phyloP scores from a whole-genome alignment of 2,113 vertebrate genomes.

The Callionymus lyra region DNA sequence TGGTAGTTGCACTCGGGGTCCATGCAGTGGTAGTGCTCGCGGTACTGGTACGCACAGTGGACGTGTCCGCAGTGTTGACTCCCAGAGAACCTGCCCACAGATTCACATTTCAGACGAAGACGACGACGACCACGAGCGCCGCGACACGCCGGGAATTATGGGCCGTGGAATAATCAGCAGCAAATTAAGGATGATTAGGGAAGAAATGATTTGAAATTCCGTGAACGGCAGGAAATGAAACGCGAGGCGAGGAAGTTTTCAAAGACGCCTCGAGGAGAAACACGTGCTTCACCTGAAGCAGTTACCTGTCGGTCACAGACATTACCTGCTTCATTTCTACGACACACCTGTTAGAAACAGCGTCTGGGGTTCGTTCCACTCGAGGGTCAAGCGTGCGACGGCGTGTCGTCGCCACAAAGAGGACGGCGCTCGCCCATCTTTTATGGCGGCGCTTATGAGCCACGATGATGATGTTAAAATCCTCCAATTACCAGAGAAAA shows the following conservation, averaged over 20 bases:
- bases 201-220: conserved; percentile 22
- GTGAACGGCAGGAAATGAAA: conserved; percentile 16
- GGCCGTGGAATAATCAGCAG: conserved; percentile 9
- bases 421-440: conserved; percentile 38
- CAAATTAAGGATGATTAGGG: conserved; percentile 23
- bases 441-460: conserved; percentile 77
- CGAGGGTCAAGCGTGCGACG: conserved; percentile 31
- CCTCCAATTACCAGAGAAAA: conserved; percentile 78
- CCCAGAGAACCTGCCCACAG: conserved; percentile 89
- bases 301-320: conserved; percentile 69
- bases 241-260: conserved; percentile 23
- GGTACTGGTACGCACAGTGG: conserved; percentile 97
- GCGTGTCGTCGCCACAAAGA: conserved; percentile 10
- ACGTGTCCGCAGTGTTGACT: conserved; percentile 98
- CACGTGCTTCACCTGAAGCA: conserved; percentile 34
- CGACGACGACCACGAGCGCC: no score
- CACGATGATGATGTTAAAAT: conserved; percentile 74
- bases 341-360: conserved; percentile 74
- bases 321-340: conserved; percentile 75
- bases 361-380: no score
- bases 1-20: conserved; percentile 99
- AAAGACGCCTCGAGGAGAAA: conserved; percentile 29
- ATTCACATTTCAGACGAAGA: no score
- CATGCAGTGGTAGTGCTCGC: conserved; percentile 98
- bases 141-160: no score